These are phyloP conservation scores for Stichodactyla helianthus DNA, from an alignment of 64 coral and sea anemone genomes.

Conservation along the genomic window DNA sequence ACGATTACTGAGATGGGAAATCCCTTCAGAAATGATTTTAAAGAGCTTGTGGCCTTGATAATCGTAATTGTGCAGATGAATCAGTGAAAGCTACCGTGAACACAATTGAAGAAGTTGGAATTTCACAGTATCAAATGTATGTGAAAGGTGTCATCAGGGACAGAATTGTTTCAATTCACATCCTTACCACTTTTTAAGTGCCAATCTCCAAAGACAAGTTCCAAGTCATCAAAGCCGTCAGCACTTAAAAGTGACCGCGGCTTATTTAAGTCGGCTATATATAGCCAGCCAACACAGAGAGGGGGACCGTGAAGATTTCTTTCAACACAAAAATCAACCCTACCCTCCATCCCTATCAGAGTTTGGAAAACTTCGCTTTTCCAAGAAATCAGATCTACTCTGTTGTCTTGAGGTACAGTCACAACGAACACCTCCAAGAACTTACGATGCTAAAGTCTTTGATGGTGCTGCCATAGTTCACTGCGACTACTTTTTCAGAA, in stretches of 20 bases:
- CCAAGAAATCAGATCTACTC: constrained; percentile 21
- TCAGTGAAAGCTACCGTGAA: background rate
- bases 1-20: background rate
- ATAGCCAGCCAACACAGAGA: constrained; percentile 1
- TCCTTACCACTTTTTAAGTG: constrained; percentile 31
- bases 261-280: constrained; percentile 40
- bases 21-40: background rate
- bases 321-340: constrained; percentile 36
- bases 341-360: constrained; percentile 53
- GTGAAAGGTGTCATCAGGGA: background rate
- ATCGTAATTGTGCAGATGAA: background rate
- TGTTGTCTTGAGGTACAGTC: background rate
- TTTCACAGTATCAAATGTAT: background rate
- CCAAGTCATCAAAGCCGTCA: constrained; percentile 28
- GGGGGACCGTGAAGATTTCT: background rate
- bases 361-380: constrained; percentile 41
- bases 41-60: background rate
- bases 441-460: constrained; percentile 18
- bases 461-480: constrained; percentile 30
- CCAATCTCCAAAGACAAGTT: background rate
- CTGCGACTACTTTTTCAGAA: constrained; percentile 29
- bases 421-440: background rate
- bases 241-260: constrained; percentile 33
- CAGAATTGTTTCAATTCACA: constrained; percentile 33
- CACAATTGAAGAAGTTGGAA: background rate